Evolutionary conservation across 2,113 vertebrate genomes (phyloP).

Genomic region (Aspidoscelis tigris): DNA sequence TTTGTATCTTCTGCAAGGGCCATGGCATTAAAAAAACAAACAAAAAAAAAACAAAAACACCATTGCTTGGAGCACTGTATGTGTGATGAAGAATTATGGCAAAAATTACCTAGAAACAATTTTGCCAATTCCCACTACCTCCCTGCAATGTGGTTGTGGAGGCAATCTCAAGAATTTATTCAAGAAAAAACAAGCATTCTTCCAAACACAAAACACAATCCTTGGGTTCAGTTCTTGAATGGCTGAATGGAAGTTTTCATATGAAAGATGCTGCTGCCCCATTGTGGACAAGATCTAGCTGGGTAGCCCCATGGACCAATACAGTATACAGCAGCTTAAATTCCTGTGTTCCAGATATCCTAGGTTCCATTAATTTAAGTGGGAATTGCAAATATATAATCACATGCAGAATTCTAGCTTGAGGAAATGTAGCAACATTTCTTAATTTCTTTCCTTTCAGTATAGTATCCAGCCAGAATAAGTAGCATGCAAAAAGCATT

Average conservation of each 20-base stretch:
- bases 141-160: background rate
- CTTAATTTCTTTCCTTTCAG: constrained; percentile 10
- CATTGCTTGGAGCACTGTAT: too few relatives aligned
- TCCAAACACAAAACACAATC: too few relatives aligned
- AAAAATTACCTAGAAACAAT: background rate
- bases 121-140: background rate
- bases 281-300: too few relatives aligned
- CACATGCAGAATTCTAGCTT: background rate
- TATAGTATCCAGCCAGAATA: background rate
- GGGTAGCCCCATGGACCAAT: too few relatives aligned
- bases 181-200: too few relatives aligned
- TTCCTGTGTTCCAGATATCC: background rate
- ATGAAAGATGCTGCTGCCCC: too few relatives aligned
- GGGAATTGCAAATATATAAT: background rate
- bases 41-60: background rate
- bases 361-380: background rate
- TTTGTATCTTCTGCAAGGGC: background rate
- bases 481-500: background rate
- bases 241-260: too few relatives aligned
- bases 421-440: constrained; percentile 8
- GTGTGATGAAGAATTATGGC: too few relatives aligned
- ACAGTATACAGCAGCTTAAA: too few relatives aligned
- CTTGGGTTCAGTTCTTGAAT: too few relatives aligned
- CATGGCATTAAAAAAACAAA: too few relatives aligned
- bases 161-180: background rate